These are phyloP conservation scores for Lycocorax pyrrhopterus DNA, from an alignment of 2,113 vertebrate species.

Conservation along the genomic window DNA sequence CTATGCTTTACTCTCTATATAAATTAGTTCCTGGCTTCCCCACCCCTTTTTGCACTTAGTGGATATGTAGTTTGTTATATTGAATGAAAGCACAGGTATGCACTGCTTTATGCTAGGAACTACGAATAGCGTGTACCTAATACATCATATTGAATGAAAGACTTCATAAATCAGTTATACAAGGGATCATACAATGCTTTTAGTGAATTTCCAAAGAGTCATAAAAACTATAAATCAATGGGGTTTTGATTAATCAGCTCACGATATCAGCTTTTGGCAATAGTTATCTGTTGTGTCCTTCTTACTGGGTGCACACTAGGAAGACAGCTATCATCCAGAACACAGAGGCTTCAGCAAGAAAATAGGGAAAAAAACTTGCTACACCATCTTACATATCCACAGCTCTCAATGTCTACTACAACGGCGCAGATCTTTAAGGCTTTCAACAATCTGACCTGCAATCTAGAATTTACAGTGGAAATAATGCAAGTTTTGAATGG, in stretches of 20 bases:
- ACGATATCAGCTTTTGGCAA: not conserved
- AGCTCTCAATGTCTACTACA: not conserved
- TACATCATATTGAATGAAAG: conserved; percentile 56
- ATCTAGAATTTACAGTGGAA: not conserved
- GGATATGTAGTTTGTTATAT: not conserved
- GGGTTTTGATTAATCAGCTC: not conserved
- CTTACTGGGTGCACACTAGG: not conserved
- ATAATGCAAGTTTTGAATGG: not conserved
- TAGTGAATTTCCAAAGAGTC: conserved; percentile 28
- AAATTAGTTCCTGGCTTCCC: conserved; percentile 10
- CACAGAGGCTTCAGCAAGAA: not conserved
- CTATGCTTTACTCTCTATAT: not conserved
- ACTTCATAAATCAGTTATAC: conserved; percentile 61
- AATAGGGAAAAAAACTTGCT: not conserved
- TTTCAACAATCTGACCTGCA: not conserved
- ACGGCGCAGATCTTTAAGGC: not conserved
- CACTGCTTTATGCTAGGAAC: not conserved
- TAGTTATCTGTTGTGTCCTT: not conserved
- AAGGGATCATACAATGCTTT: conserved; percentile 55
- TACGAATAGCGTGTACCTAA: not conserved
- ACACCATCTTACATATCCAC: not conserved
- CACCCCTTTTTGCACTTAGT: conserved; percentile 33
- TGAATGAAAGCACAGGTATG: not conserved
- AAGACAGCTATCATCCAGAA: not conserved
- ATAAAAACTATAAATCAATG: conserved; percentile 13